A percentile compares a stretch with the other conserved stretches of the same genome.
phyloP scores from a whole-genome alignment of 2,113 vertebrate species.

The Nettapus auritus region DNA sequence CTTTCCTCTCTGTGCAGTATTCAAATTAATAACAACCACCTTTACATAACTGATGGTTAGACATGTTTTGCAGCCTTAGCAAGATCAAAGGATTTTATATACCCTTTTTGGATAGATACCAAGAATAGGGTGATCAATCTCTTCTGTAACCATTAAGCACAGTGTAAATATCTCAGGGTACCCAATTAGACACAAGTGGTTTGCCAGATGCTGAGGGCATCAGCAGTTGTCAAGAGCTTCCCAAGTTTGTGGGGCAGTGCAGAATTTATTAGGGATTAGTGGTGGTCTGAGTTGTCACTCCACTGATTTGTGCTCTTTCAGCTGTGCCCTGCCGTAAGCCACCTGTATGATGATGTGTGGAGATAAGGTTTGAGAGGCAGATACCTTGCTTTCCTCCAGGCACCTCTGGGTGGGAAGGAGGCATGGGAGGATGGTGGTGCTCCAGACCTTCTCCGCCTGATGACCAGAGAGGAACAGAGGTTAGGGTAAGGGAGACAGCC shows the following conservation, averaged over 20 bases:
- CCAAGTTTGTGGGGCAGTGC: slow-evolving; percentile 34
- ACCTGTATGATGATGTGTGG: background rate
- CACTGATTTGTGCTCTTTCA: slow-evolving; percentile 63
- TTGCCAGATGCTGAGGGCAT: slow-evolving; percentile 63
- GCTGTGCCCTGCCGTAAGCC: background rate
- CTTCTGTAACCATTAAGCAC: slow-evolving; percentile 35
- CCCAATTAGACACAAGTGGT: slow-evolving; percentile 36
- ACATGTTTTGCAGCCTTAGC: slow-evolving; percentile 53
- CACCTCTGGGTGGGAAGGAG: background rate
- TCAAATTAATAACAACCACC: slow-evolving; percentile 67
- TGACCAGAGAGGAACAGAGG: background rate
- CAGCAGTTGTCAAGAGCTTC: slow-evolving; percentile 52
- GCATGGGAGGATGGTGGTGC: background rate
- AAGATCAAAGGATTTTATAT: slow-evolving; percentile 63
- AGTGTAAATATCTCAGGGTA: slow-evolving; percentile 52
- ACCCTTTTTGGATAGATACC: slow-evolving; percentile 50
- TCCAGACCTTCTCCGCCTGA: background rate
- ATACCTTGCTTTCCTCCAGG: background rate
- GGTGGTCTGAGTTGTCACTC: slow-evolving; percentile 18
- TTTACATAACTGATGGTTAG: slow-evolving; percentile 64
- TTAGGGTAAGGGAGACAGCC: background rate
- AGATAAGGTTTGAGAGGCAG: slow-evolving; percentile 3
- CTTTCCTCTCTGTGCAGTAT: slow-evolving; percentile 60
- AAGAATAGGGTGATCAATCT: slow-evolving; percentile 36
- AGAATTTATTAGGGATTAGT: slow-evolving; percentile 66